phyloP scores from a whole-genome alignment of 2,113 vertebrate species.

The human (Homo sapiens) region DNA sequence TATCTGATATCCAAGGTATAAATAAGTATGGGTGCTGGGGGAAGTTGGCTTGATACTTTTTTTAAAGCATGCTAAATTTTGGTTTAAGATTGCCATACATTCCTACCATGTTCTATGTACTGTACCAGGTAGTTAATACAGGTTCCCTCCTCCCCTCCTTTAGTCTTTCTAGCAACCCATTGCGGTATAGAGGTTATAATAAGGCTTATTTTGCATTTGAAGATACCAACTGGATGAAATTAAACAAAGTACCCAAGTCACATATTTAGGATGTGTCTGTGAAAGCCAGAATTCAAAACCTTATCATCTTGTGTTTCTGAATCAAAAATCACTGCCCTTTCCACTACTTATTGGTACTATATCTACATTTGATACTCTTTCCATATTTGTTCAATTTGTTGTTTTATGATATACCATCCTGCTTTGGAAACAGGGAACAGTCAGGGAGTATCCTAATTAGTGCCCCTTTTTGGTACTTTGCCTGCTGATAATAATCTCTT shows the following conservation, averaged over 20 bases:
- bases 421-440: background rate
- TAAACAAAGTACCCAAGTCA: background rate
- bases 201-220: slow-evolving; percentile 11
- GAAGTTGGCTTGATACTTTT: background rate
- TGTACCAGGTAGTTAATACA: background rate
- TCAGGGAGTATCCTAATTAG: background rate
- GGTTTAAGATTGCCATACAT: background rate
- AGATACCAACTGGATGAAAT: background rate
- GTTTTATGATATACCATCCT: background rate
- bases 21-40: background rate
- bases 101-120: background rate
- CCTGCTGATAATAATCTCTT: background rate
- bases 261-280: background rate
- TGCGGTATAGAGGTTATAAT: background rate
- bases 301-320: background rate
- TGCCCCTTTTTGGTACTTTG: background rate
- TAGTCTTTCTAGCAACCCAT: background rate
- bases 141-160: background rate
- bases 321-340: background rate
- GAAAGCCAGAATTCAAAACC: background rate
- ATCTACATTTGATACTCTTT: background rate
- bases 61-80: background rate
- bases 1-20: background rate
- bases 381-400: background rate
- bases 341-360: background rate